Base-by-base conservation (phyloP, 2,797 vertebrate species). In the Streptopelia turtur region DNA sequence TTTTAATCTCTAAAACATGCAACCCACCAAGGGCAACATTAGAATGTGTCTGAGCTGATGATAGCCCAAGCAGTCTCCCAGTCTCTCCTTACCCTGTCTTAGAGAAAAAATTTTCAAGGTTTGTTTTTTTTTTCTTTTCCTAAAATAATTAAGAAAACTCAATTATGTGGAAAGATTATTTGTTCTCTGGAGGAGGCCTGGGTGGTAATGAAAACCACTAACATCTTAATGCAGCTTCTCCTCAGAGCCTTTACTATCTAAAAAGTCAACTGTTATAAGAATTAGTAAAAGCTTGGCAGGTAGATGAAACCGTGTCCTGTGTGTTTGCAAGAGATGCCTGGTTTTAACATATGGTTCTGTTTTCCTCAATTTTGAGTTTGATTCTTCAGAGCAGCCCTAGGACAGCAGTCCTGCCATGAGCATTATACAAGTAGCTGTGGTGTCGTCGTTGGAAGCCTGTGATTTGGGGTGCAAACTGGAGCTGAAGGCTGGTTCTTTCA, bases 81-180 rank as follows among this genome's bases (percentile, higher is more conserved):
- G 30, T 72, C 11, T 39, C 25, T 68, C 49, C 76, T 70, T 41
- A 77, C 49, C 21, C 13, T 77, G 27, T 68, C 33, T 87, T 7
- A 4, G 33, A 83, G 24, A 56, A 68, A 79, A 47, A 61, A 84
- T 24, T 35, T n/a, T 37, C 76, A 66, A 79, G 1, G 11, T 12
- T 66, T 59, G 55, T 23, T 27, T 27, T 28, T 43, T 88, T 86
- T 77, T 33, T 25, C 18, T 60, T 75, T 50, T 86, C 28, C 76
- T 83, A 88, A 87, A 95, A 92, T 88, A 94, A 95, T 96, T 84
- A 93, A 77, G 81, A 90, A 87, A 83, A 56, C 37, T 90, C 84
- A 76, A 39, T 83, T 92, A 89, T 50, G 11, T 78, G 52, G 39
- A 89, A 77, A 72, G 71, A 91, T 78, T 35, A 47, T 69, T 43